Conservation (phyloP, 1,140 invertebrate species). For the Halictus rubicundus region DNA sequence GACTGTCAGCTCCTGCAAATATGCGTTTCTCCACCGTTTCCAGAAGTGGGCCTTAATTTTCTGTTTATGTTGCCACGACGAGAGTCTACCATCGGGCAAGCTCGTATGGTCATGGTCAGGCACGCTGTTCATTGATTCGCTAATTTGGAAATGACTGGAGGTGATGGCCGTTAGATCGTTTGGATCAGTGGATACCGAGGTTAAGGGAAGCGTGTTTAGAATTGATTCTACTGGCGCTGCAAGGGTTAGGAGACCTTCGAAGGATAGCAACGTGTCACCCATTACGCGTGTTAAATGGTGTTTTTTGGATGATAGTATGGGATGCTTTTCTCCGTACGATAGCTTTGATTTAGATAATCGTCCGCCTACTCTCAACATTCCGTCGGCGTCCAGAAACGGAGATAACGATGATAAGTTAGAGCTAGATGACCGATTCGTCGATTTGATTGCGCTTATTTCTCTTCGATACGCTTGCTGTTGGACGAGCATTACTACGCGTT, state of each 20-base stretch:
- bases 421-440: no score
- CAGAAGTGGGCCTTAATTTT: no score
- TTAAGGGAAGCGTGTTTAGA: neutral
- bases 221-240: no score
- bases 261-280: neutral
- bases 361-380: neutral
- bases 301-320: neutral
- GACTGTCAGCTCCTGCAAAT: no score
- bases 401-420: no score
- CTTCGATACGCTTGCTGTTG: no score
- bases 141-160: slow-evolving; percentile 14
- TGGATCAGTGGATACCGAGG: neutral
- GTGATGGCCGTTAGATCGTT: slow-evolving; percentile 7
- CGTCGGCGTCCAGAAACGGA: neutral
- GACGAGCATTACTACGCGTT: no score
- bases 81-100: no score
- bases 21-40: no score
- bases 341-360: neutral
- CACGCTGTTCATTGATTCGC: neutral
- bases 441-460: no score
- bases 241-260: no score
- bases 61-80: no score
- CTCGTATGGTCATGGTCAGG: neutral
- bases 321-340: slow-evolving; percentile 9
- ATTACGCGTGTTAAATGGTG: neutral